phyloP scores from a whole-genome alignment of 1,140 invertebrate genomes.

The Tribolium madens region DNA sequence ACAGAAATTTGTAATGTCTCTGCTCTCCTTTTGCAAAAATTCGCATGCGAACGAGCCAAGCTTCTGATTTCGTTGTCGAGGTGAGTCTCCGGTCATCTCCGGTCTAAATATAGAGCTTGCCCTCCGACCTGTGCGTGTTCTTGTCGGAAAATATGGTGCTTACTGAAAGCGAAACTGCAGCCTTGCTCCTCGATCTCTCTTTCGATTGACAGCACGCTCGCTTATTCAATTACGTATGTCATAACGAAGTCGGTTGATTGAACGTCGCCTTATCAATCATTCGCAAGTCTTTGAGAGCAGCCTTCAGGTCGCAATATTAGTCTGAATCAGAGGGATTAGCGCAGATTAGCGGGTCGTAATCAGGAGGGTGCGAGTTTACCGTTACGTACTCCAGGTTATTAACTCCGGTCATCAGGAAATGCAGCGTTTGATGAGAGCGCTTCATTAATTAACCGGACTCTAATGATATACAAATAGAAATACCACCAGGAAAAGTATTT shows the following conservation, averaged over 20 bases:
- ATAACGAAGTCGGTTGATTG: conserved; percentile 26
- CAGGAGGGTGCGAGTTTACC: neutral
- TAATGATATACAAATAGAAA: conserved; percentile 15
- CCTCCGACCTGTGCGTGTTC: conserved; percentile 35
- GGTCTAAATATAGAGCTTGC: conserved; percentile 34
- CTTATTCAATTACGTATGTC: conserved; percentile 39
- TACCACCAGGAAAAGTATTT: neutral
- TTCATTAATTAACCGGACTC: conserved; percentile 4
- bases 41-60: no score
- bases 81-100: conserved; percentile 27
- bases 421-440: neutral
- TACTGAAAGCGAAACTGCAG: conserved; percentile 32
- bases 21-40: no score
- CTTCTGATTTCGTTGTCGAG: neutral
- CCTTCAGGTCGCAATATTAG: neutral
- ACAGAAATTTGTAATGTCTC: no score
- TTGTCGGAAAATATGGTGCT: neutral
- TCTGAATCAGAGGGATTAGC: conserved; percentile 7
- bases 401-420: conserved; percentile 2
- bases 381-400: neutral
- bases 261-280: conserved; percentile 24
- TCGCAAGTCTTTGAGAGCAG: neutral
- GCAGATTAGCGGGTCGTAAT: neutral
- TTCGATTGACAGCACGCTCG: conserved; percentile 34
- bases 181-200: conserved; percentile 19